Conservation (phyloP, 2,888 invertebrate species). For the Dolomedes plantarius region DNA sequence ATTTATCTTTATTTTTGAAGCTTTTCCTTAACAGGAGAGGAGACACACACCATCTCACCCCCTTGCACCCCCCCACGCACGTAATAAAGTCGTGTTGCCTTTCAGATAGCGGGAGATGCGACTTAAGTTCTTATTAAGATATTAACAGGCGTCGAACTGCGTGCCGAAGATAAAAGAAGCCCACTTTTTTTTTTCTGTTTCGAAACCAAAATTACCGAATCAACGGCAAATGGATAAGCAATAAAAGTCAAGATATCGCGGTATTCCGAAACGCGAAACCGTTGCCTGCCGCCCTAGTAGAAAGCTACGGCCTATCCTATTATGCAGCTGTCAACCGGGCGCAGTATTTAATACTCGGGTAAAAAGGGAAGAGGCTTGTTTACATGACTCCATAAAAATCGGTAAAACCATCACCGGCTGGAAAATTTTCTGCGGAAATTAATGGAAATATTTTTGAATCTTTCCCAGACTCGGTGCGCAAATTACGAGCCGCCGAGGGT, state of each 20-base stretch:
- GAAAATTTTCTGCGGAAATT: background rate
- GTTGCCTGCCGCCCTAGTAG: background rate
- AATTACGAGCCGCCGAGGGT: too few species aligned
- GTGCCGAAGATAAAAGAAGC: background rate
- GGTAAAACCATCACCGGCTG: background rate
- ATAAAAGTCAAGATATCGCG: constrained; percentile 1
- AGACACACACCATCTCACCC: constrained; percentile 16
- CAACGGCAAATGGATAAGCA: background rate
- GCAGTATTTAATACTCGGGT: background rate
- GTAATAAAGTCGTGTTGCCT: constrained; percentile 63
- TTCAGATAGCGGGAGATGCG: constrained; percentile 29
- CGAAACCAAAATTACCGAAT: background rate
- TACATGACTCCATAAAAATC: background rate
- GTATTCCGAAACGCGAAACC: background rate
- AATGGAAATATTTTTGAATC: constrained; percentile 15
- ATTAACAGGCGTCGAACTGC: constrained; percentile 36
- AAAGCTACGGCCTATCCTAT: background rate
- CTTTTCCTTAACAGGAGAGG: background rate
- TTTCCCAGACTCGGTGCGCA: too few species aligned
- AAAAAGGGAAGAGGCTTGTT: constrained; percentile 1
- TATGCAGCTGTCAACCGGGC: background rate
- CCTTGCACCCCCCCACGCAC: constrained; percentile 38
- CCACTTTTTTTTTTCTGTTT: constrained; percentile 18
- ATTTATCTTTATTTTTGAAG: constrained; percentile 69
- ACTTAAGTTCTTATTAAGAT: constrained; percentile 70